Conservation (phyloP, 2,888 invertebrate species). For the Synergus laeviventris region DNA sequence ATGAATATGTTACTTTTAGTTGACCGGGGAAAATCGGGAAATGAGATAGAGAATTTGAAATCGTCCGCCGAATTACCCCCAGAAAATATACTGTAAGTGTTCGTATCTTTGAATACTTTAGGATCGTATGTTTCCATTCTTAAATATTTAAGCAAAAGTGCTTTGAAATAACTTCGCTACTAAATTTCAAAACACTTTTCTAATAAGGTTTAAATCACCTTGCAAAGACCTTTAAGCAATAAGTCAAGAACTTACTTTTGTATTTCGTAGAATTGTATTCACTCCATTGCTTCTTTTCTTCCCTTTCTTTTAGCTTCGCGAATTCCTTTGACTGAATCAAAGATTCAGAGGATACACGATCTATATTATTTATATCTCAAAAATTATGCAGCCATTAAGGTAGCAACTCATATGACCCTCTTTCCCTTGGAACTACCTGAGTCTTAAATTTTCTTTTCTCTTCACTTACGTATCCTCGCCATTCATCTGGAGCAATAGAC, state of each 20-base stretch:
- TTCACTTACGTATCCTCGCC: slow-evolving; percentile 17
- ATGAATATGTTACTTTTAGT: too few relatives aligned
- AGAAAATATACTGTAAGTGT: too few relatives aligned
- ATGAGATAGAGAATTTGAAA: too few relatives aligned
- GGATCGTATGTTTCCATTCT: background rate
- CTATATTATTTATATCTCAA: slow-evolving; percentile 19
- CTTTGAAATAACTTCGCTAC: background rate
- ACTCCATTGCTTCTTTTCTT: background rate
- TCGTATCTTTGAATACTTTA: too few relatives aligned
- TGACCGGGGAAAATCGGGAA: too few relatives aligned
- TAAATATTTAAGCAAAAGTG: background rate
- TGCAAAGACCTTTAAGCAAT: background rate
- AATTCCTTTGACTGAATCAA: slow-evolving; percentile 4
- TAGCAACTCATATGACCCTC: slow-evolving; percentile 32
- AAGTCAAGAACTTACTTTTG: background rate
- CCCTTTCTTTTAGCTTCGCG: background rate
- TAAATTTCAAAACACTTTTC: background rate
- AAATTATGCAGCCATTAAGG: slow-evolving; percentile 34
- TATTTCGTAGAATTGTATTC: background rate
- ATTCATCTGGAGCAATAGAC: slow-evolving; percentile 14
- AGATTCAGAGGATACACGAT: background rate
- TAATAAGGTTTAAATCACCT: background rate
- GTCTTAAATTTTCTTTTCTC: slow-evolving; percentile 26
- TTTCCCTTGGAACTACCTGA: slow-evolving; percentile 10
- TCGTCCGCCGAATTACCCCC: too few relatives aligned